Evolutionary conservation across 1,140 invertebrate genomes (phyloP), one percentile per base, ranked within the genome.

Genomic region (Wasmannia auropunctata): DNA sequence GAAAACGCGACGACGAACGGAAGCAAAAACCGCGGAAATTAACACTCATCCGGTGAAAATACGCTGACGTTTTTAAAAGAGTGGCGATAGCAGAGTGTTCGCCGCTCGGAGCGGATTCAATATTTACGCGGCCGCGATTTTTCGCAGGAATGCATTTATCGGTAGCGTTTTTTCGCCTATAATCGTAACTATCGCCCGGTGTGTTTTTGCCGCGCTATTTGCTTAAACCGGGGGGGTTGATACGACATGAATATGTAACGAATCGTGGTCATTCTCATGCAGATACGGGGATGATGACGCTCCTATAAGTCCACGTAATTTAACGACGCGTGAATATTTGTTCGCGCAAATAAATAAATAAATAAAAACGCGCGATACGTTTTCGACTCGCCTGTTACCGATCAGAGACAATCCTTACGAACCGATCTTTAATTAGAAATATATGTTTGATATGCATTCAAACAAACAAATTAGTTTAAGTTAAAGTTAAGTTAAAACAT

Each of bases 41-140:
- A 56, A 16, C n/a, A 75, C 14, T 58, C 34, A 19, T 28, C 14
- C 22, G 34, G 34, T 40, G 25, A 76, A 76, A 76, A 76, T 76
- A 62, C 22, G 25, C 56, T 6, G 34, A 43, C 4, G 8, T 58
- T 75, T 76, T 76, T 46, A 62, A 76, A 60, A 76, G 54, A 60
- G 56, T n/a, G 72, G 22, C 19, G 37, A 77, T 14, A n/a, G 75
- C 75, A 25, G n/a, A 62, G 25, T 63, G 31, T 77, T 63, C 28
- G 40, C n/a, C 19, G 19, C 63, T 31, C 19, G 2, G 6, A 22
- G 40, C 11, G 60, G 11, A 49, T 67, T 79, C 60, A 51, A 79
- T 79, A 79, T 79, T 79, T 79, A 79, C 31, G 75, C 2, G 7
- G 43, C 14, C n/a, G n/a, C n/a, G 31, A 79, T 79, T 79, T 79